These are phyloP conservation scores for Hyposoter didymator DNA, from an alignment of 2,888 invertebrate species.

Conservation along the genomic window DNA sequence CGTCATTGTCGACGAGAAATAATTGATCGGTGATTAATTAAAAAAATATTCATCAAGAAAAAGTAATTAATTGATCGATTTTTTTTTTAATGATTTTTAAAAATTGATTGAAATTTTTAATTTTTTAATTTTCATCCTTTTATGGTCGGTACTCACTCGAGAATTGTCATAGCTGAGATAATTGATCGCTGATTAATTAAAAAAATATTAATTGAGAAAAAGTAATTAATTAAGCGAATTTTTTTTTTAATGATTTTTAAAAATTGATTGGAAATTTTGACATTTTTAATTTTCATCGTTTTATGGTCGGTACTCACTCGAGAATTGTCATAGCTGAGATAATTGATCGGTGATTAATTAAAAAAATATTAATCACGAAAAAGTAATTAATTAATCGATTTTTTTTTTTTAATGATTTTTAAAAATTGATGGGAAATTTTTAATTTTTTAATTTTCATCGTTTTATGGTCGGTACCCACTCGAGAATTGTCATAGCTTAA, in stretches of 20 bases:
- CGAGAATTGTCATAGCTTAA: conserved; percentile 64
- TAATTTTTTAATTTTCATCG: too few species aligned
- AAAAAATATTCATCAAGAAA: neutral
- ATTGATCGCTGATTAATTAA: neutral
- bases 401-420: neutral
- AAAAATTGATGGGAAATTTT: too few species aligned
- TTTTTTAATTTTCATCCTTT: too few species aligned
- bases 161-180: conserved; percentile 60
- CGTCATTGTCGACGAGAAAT: neutral
- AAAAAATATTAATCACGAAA: neutral
- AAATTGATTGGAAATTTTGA: too few species aligned
- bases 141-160: neutral
- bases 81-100: neutral
- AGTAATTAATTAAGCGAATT: neutral
- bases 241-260: neutral
- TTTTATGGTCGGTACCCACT: neutral
- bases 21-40: neutral
- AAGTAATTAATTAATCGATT: neutral
- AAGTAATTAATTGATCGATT: neutral
- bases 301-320: neutral
- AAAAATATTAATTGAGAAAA: neutral
- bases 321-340: conserved; percentile 67
- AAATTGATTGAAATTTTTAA: too few species aligned
- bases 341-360: conserved; percentile 48
- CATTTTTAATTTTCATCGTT: neutral